Evolutionary conservation across 1,140 invertebrate species (phyloP).

Genomic region (Nomia melanderi): DNA sequence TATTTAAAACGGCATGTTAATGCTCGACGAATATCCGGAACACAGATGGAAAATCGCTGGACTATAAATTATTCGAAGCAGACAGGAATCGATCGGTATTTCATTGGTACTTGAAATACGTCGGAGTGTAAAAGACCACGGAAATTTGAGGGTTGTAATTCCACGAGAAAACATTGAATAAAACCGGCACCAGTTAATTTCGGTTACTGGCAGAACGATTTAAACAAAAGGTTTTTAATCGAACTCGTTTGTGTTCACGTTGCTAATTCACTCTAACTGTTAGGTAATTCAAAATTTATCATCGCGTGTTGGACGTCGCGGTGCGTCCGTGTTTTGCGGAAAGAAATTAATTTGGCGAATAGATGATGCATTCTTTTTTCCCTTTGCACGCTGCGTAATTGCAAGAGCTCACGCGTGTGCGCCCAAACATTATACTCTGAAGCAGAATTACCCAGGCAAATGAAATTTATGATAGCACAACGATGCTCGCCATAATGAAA

Average conservation of each 20-base stretch:
- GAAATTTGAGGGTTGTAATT: neutral
- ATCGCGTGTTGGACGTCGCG: neutral
- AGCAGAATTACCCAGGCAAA: conserved; percentile 12
- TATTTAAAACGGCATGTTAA: neutral
- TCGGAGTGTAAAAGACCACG: neutral
- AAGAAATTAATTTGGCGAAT: conserved; percentile 15
- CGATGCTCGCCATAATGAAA: conserved; percentile 14
- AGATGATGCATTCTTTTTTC: neutral
- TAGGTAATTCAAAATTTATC: neutral
- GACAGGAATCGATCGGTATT: neutral
- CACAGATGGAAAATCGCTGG: neutral
- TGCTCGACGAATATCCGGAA: neutral
- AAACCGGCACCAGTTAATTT: neutral
- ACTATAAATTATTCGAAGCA: neutral
- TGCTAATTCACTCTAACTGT: neutral
- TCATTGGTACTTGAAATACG: neutral
- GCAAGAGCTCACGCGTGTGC: neutral
- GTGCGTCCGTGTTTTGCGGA: neutral
- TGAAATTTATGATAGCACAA: conserved; percentile 13
- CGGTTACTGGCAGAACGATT: conserved; percentile 1
- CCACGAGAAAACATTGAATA: neutral
- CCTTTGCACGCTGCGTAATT: neutral
- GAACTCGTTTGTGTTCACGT: neutral
- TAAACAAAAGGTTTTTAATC: neutral
- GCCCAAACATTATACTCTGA: conserved; percentile 8